Base-by-base conservation (phyloP, 2,113 vertebrate genomes). In the Sula dactylatra region DNA sequence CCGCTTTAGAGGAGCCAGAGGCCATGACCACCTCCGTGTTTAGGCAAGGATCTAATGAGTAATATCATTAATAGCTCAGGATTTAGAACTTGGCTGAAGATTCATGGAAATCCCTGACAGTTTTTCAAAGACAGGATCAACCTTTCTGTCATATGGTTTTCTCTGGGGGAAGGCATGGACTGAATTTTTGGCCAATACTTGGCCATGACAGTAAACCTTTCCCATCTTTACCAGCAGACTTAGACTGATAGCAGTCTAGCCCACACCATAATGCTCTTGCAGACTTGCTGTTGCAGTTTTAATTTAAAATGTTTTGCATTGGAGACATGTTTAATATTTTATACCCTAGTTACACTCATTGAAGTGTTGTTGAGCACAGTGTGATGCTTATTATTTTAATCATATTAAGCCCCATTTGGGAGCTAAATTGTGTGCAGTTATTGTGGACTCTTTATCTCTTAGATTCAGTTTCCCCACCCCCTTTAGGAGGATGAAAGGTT, bases 351-450 rank as follows among this genome's bases (percentile, higher is more conserved):
- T 91, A 47, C 13, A 17, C 15, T 86, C 15, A 9, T 25, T 91
- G 69, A 85, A 94, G 50, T 85, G 31, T 65, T 82, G 42, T 70
- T 85, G 34, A 93, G 59, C 70, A 69, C 73, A 79, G 67, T 67
- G 20, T 56, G 90, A 56, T 78, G 47, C n/a, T 93, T 81, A 62
- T 90, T 94, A 65, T 82, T 90, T 88, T 91, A 89, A 94, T 88
- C n/a, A 44, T n/a, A 25, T 67, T 85, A 82, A 64, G 64, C 13
- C 45, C 15, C 44, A 86, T 72, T 70, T 72, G 20, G 44, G 72
- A 84, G 21, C 10, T 87, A 90, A 91, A 91, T 54, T 42, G 12
- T 72, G 24, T 47, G 21, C n/a, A 66, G 29, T 70, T 92, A 66
- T 31, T 79, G 59, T 38, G 38, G n/a, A 32, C 6, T 69, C 79